Base-by-base conservation (phyloP, 2,797 vertebrate genomes). In the Emys orbicularis region DNA sequence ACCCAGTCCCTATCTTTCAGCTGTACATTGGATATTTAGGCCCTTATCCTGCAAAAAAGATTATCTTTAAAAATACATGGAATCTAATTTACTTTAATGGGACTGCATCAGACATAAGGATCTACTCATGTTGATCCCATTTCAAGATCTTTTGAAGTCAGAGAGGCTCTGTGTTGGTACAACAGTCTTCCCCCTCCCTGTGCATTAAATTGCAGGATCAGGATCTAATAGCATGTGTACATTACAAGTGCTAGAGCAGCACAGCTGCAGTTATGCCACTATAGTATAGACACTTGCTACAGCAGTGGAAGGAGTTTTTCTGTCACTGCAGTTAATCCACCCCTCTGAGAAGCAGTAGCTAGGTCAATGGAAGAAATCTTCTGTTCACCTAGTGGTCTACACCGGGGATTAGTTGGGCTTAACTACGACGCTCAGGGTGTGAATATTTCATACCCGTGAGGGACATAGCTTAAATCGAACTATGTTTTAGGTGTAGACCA, bases 101-200 rank as follows among this genome's bases (percentile, higher is more conserved):
- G 34, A 65, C 61, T 65, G 34, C 61, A 16, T 65, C 57, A 59
- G 34, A 65, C 31, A 65, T 18, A 65, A n/a, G 31, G 18, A 31
- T n/a, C 61, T 65, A 15, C 34, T 65, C 61, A 65, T 8, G 16
- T 5, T 18, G 61, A 65, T 65, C 34, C 34, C 50, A 16, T 54
- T 18, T 0, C 0, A 83, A 41, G 8, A 83, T 52, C 49, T 84
- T 25, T 21, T 89, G 59, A 83, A 59, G 47, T 37, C 49, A 49
- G 13, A 0, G 1, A 49, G 84, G 87, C 34, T 7, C 47, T 49
- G 12, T 79, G 47, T 5, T 86, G 47, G 37, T 0, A 0, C 2
- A 89, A 79, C 59, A 91, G 8, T 11, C 18, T 16, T 57, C 41
- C 37, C 34, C 4, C 9, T 44, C 4, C 41, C 59, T 25, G 11